phyloP scores from a whole-genome alignment of 2,797 vertebrate species.

The Amniataba percoides region DNA sequence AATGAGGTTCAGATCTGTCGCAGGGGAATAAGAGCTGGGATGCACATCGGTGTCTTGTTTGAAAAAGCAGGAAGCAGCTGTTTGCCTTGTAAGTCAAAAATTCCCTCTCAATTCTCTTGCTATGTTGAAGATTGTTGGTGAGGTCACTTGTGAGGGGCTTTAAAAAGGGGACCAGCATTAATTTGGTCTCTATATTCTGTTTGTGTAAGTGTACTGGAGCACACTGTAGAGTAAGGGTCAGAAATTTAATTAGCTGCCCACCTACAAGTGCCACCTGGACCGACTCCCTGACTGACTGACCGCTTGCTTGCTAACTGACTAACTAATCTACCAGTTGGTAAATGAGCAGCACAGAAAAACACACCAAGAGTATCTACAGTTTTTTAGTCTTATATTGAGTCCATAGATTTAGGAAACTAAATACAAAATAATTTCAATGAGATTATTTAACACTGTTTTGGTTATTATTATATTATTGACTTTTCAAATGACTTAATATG shows the following conservation, averaged over 20 bases:
- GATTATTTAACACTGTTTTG: neutral
- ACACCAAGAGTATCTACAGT: conserved; percentile 18
- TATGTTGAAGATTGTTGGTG: neutral
- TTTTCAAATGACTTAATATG: neutral
- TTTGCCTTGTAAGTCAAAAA: conserved; percentile 16
- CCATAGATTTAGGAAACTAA: neutral
- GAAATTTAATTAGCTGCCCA: conserved; percentile 6
- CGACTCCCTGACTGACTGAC: conserved; percentile 30
- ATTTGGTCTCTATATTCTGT: conserved; percentile 23
- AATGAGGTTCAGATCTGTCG: conserved; percentile 14
- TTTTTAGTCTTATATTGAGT: conserved; percentile 39
- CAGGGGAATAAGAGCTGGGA: conserved; percentile 15
- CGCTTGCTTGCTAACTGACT: conserved; percentile 34
- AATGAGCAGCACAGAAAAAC: conserved; percentile 48
- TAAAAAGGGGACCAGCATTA: conserved; percentile 15
- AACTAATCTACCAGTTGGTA: conserved; percentile 31
- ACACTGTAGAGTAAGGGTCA: conserved; percentile 41
- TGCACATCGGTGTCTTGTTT: neutral
- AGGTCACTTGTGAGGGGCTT: conserved; percentile 53
- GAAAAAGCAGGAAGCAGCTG: conserved; percentile 33
- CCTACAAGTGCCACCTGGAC: conserved; percentile 37
- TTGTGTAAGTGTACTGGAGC: conserved; percentile 1
- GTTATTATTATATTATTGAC: too few relatives aligned
- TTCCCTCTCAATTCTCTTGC: conserved; percentile 1
- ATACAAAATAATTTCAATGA: neutral